Evolutionary conservation across 2,113 vertebrate species (phyloP).

Genomic region (Burhinus oedicnemus): DNA sequence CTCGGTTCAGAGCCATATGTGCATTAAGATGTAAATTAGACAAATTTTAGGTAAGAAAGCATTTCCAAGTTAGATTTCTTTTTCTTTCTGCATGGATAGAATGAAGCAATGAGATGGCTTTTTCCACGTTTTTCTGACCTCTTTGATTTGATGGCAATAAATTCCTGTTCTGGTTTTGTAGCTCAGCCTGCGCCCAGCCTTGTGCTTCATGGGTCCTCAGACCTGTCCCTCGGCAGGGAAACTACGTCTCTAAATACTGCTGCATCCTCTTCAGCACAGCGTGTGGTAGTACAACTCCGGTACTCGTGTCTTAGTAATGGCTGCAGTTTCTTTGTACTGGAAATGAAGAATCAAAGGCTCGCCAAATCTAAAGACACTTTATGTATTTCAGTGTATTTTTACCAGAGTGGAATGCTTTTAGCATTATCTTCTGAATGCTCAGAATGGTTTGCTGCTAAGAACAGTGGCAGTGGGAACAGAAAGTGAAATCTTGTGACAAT

Average conservation of each 20-base stretch:
- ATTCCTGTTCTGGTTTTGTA: background rate
- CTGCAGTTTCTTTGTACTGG: background rate
- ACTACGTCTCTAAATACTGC: background rate
- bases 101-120: background rate
- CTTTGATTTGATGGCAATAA: background rate
- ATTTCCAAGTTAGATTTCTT: background rate
- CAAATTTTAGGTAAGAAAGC: background rate
- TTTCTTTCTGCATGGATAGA: background rate
- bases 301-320: background rate
- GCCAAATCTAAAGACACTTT: background rate
- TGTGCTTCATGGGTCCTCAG: background rate
- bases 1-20: background rate
- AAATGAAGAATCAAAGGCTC: background rate
- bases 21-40: background rate
- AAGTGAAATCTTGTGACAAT: background rate
- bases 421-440: background rate
- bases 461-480: background rate
- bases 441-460: background rate
- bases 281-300: rapidly evolving
- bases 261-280: background rate
- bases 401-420: background rate
- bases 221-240: background rate
- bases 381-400: background rate
- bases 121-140: background rate
- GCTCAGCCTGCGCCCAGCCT: background rate